Conservation (phyloP, 2,113 vertebrate genomes). For the Ailurus styani region DNA sequence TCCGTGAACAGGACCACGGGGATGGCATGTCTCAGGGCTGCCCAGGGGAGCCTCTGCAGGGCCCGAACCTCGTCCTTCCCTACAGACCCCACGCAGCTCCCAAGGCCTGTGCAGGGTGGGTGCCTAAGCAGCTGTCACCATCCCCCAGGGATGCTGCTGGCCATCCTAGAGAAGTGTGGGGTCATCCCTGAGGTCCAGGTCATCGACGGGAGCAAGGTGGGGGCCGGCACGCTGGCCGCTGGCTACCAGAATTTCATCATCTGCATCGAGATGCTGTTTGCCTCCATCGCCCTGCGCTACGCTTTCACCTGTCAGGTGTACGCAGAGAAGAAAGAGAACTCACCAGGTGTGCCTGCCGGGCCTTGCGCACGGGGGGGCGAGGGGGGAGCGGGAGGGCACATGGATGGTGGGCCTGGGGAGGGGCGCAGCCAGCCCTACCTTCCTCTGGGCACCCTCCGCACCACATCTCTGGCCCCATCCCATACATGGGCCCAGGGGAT, state of each 20-base stretch:
- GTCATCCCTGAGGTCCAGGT: conserved; percentile 91
- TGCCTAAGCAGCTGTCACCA: not conserved
- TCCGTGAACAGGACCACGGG: accelerated
- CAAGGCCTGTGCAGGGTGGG: accelerated
- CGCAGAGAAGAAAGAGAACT: conserved; percentile 88
- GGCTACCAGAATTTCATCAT: conserved; percentile 98
- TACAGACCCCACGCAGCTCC: not conserved
- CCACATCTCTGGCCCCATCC: not conserved
- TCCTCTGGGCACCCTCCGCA: not conserved
- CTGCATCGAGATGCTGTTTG: conserved; percentile 96
- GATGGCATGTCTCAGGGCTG: too few relatives aligned
- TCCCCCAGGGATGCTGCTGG: conserved; percentile 89
- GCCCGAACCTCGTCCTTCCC: not conserved
- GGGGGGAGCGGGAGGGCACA: not conserved
- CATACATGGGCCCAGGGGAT: too few relatives aligned
- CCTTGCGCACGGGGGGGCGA: accelerated
- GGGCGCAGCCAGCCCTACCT: not conserved
- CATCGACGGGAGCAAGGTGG: conserved; percentile 87
- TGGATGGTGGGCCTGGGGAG: too few relatives aligned
- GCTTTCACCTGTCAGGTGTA: conserved; percentile 94
- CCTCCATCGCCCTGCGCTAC: conserved; percentile 90
- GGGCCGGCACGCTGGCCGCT: conserved; percentile 92
- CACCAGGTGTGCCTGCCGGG: conserved; percentile 82
- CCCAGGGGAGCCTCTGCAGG: accelerated
- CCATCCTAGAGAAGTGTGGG: conserved; percentile 92